These are phyloP conservation scores for Caenorhabditis tropicalis DNA, from an alignment of 1,140 invertebrate genomes.

Conservation along the genomic window DNA sequence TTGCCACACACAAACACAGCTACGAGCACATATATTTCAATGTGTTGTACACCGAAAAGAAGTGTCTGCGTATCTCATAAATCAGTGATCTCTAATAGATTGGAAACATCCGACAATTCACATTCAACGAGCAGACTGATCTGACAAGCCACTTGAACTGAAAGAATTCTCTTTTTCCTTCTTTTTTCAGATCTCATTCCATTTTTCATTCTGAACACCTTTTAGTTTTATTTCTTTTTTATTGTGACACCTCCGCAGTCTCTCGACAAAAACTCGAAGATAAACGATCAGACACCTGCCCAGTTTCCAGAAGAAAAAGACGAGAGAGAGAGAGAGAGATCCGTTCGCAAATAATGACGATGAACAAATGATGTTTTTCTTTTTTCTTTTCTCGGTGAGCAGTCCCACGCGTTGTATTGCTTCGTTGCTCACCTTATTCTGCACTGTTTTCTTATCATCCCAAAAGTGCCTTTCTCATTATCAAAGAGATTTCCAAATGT, in stretches of 20 bases:
- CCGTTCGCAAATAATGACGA: slow-evolving; percentile 37
- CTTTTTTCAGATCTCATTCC: not conserved
- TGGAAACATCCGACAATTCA: slow-evolving; percentile 1
- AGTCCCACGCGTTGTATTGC: not conserved
- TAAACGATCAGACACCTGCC: not conserved
- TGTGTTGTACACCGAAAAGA: slow-evolving; percentile 10
- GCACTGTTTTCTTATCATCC: no score
- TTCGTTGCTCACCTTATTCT: not conserved
- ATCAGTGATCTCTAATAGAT: not conserved
- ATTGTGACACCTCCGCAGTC: not conserved
- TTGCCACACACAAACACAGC: slow-evolving; percentile 2
- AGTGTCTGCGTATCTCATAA: not conserved
- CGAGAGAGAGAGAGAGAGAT: not conserved
- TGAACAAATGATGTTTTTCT: not conserved
- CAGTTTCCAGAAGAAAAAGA: not conserved
- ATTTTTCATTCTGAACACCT: not conserved
- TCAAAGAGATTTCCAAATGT: no score
- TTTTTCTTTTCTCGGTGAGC: not conserved
- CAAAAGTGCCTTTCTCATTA: no score
- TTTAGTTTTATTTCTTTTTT: not conserved
- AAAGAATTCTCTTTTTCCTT: not conserved
- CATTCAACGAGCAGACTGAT: not conserved
- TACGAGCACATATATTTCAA: slow-evolving; percentile 5
- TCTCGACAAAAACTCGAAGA: not conserved
- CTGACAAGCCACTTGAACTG: not conserved